These are phyloP conservation scores for Hylaeus anthracinus DNA, from an alignment of 1,140 invertebrate genomes.

Conservation along the genomic window DNA sequence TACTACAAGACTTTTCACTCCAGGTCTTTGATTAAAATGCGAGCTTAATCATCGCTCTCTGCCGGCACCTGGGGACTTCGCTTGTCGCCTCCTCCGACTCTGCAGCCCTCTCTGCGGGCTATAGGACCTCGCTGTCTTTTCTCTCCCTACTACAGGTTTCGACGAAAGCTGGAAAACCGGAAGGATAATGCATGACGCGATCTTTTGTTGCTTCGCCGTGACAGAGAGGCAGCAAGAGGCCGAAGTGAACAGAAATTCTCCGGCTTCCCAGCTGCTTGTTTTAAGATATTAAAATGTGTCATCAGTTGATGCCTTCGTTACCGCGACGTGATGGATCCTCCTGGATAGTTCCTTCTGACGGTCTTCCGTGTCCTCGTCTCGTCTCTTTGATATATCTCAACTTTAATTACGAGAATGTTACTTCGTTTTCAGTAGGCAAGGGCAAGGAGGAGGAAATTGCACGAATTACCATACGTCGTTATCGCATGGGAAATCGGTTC, in stretches of 20 bases:
- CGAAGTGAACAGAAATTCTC: slow-evolving; percentile 45
- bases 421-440: not conserved
- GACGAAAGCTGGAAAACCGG: slow-evolving; percentile 69
- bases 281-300: slow-evolving; percentile 80
- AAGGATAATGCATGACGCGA: slow-evolving; percentile 74
- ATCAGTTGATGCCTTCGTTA: slow-evolving; percentile 78
- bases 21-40: slow-evolving; percentile 79
- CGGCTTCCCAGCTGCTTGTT: slow-evolving; percentile 63
- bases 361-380: slow-evolving; percentile 10
- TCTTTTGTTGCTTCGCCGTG: slow-evolving; percentile 68
- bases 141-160: slow-evolving; percentile 53
- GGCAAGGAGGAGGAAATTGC: slow-evolving; percentile 17
- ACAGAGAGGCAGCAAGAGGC: slow-evolving; percentile 49
- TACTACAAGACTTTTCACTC: slow-evolving; percentile 79
- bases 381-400: slow-evolving; percentile 34
- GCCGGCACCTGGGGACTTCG: slow-evolving; percentile 71
- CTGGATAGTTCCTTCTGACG: slow-evolving; percentile 34
- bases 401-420: slow-evolving; percentile 62
- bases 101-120: slow-evolving; percentile 14
- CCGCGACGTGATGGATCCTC: slow-evolving; percentile 69
- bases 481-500: slow-evolving; percentile 44
- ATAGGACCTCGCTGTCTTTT: slow-evolving; percentile 57
- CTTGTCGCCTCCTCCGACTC: slow-evolving; percentile 43
- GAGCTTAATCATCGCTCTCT: slow-evolving; percentile 73
- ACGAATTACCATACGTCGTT: slow-evolving; percentile 36